Evolutionary conservation across 2,113 vertebrate genomes (phyloP).

Genomic region (Camarhynchus parvulus): DNA sequence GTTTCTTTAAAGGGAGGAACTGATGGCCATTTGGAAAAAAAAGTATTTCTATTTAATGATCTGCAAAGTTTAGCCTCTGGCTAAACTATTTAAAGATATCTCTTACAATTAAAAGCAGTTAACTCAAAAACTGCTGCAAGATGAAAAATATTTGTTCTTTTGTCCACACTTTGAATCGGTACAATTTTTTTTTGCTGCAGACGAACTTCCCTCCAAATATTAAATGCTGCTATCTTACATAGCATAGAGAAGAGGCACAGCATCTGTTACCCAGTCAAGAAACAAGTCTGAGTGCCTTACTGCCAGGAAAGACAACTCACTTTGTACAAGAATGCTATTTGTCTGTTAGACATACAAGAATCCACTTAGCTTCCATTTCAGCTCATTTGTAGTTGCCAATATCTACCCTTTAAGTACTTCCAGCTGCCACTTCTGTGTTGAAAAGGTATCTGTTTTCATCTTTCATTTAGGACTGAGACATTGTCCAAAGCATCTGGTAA

Average conservation of each 20-base stretch:
- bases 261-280: not conserved
- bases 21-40: slow-evolving; percentile 17
- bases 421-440: slow-evolving; percentile 28
- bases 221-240: not conserved
- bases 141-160: not conserved
- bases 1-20: slow-evolving; percentile 1
- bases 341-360: slow-evolving; percentile 17
- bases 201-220: not conserved
- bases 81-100: slow-evolving; percentile 2
- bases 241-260: not conserved
- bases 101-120: slow-evolving; percentile 45
- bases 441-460: slow-evolving; percentile 41
- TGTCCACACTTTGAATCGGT: not conserved
- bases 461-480: slow-evolving; percentile 6
- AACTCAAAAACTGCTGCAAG: slow-evolving; percentile 6
- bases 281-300: not conserved
- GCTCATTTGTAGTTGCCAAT: slow-evolving; percentile 42
- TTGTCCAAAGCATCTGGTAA: slow-evolving; percentile 33
- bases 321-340: not conserved
- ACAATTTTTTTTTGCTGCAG: not conserved
- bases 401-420: slow-evolving; percentile 56
- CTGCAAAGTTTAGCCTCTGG: slow-evolving; percentile 29
- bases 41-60: slow-evolving; percentile 16
- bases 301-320: slow-evolving; percentile 21
- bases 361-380: slow-evolving; percentile 36